Evolutionary conservation across 37 sponge, comb jelly and placozoan genomes (phyloP), one percentile per base, ranked within the genome.

Genomic region (Chondrilla cf. caribensis): DNA sequence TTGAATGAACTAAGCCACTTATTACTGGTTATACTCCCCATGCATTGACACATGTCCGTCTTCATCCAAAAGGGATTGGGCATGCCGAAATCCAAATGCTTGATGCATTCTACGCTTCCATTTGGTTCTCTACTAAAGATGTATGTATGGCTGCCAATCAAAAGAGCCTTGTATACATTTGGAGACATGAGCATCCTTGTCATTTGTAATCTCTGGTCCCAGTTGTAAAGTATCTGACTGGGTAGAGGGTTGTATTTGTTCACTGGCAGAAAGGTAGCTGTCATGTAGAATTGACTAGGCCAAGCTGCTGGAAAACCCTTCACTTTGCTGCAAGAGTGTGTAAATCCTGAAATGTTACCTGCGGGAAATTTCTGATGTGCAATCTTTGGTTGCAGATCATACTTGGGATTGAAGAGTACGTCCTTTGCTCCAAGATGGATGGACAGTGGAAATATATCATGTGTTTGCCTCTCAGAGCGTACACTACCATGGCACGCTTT

Each of bases 261-360:
- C 28, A 82, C 83, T 19, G 83, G 83, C 19, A 82, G 54, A 67
- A 82, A 65, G 24, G 83, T 70, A 24, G 60, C 71, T 36, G 83
- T 82, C 58, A 82, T 57, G 58, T 82, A 70, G 38, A 82, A 43
- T 31, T 70, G 58, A 14, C 44, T 37, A 21, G 72, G 82, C 82
- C 82, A 81, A 28, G 40, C n/a, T 43, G 72, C 44, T 37, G 66
- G 73, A 3, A 38, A 4, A 1, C 1, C 24, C 21, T 14, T 40
- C 0, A 39, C 43, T 40, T 37, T 1, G 5, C 66, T 60, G 22
- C 67, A 36, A 38, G 21, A 29, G 66, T 81, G 60, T 38, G 81
- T 60, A 44, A 81, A 81, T 1, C 81, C 81, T 22, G 59, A 14
- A 64, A 64, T 29, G 32, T 55, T 21, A 55, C 18, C 18, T 21